These are phyloP conservation scores for Watsonalla cultraria DNA, from an alignment of 2,888 invertebrate species.

Conservation along the genomic window DNA sequence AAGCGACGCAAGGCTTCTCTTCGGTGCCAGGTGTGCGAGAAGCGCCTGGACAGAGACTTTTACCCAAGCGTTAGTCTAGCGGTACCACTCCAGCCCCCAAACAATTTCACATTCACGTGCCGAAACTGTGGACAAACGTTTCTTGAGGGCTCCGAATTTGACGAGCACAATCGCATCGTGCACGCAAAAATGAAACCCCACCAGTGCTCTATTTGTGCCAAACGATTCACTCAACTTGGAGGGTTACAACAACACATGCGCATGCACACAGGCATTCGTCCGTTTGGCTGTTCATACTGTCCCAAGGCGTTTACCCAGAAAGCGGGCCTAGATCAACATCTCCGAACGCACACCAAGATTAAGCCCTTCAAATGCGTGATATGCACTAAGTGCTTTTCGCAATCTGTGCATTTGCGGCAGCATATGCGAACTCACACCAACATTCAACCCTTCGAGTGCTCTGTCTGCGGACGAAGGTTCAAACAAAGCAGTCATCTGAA, in stretches of 20 bases:
- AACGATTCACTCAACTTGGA: constrained; percentile 69
- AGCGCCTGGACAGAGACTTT: constrained; percentile 56
- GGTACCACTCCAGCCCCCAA: constrained; percentile 28
- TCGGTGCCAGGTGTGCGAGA: constrained; percentile 72
- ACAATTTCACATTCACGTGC: constrained; percentile 46
- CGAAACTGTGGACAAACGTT: constrained; percentile 55
- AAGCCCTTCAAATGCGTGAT: constrained; percentile 71
- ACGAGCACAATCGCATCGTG: constrained; percentile 57
- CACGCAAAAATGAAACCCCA: constrained; percentile 67
- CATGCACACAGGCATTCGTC: constrained; percentile 66
- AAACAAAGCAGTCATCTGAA: constrained; percentile 73
- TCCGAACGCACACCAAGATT: constrained; percentile 69
- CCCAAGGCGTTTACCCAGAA: constrained; percentile 70
- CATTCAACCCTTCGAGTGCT: constrained; percentile 69
- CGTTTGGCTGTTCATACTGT: constrained; percentile 64
- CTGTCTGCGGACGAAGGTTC: constrained; percentile 58
- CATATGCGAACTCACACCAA: constrained; percentile 75
- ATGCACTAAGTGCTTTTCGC: constrained; percentile 67
- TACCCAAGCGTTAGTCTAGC: constrained; percentile 26
- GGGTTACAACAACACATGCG: constrained; percentile 71
- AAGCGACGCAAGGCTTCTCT: constrained; percentile 67
- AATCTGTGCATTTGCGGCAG: constrained; percentile 68
- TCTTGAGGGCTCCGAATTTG: constrained; percentile 44
- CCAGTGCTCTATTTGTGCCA: constrained; percentile 61
- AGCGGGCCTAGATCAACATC: constrained; percentile 68